Base-by-base conservation (phyloP, 2,113 vertebrate species). In the Amblyornis subalaris region DNA sequence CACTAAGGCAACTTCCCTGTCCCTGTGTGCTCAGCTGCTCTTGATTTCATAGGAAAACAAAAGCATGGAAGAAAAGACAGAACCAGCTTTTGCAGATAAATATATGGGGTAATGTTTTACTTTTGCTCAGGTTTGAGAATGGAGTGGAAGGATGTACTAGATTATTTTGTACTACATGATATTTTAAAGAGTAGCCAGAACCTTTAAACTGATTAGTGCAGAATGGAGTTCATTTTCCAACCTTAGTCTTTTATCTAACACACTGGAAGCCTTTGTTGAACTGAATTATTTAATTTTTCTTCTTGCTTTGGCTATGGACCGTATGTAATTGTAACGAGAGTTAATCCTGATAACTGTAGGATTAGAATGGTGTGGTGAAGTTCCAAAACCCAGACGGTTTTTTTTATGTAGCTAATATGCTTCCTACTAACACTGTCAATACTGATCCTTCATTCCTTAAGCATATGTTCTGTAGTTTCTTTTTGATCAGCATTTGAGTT, bases 401-500 rank as follows among this genome's bases (percentile, higher is more conserved):
- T 79, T 80, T 53, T 8, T 65, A 20, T 45, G 48, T 42, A 44
- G 8, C 14, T 85, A 61, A 72, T 78, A 69, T 48, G 8, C 38
- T 75, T 84, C 65, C 57, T 45, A 35, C 24, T 79, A 50, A 31
- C 4, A 48, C 14, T 70, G 38, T 58, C 81, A 53, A 42, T 66
- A 19, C 45, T 78, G 35, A 57, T 55, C 61, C 53, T 55, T 78
- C 65, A 35, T 72, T 90, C 53, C 58, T 48, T 45, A 78, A 95
- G 40, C 40, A 24, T 45, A 85, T 81, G 48, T 81, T 84, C 47
- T 78, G 44, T 85, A 75, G 77, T 48, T 86, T 80, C 67, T 88
- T 95, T 90, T 85, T 85, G 78, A 93, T 91, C 90, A 79, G 9
- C 33, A 58, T 85, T 54, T 79, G 62, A 83, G 58, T 47, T 76